Percentiles rank a stretch among this genome's conserved stretches.
phyloP scores from a whole-genome alignment of 2,113 vertebrate species.

The Arizona elegans region DNA sequence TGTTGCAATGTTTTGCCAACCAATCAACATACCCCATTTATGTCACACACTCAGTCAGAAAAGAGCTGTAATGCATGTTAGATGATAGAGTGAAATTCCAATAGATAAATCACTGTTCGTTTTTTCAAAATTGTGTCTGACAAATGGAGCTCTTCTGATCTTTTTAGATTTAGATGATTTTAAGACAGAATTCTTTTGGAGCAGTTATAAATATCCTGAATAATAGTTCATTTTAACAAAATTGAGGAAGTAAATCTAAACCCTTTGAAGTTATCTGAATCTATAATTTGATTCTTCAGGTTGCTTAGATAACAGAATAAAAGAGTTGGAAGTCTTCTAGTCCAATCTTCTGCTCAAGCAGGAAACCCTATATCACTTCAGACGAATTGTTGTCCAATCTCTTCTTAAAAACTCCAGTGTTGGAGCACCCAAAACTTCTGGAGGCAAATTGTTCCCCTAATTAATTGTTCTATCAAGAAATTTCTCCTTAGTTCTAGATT shows the following conservation, averaged over 20 bases:
- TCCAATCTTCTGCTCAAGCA: too few species aligned
- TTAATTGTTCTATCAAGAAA: too few species aligned
- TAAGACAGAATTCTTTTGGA: background rate
- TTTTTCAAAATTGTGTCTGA: background rate
- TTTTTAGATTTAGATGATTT: background rate
- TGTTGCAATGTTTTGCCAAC: background rate
- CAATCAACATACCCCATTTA: background rate
- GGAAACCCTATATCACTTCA: too few species aligned
- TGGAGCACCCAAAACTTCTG: too few species aligned
- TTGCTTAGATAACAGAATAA: background rate
- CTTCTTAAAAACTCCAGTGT: too few species aligned
- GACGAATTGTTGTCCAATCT: too few species aligned
- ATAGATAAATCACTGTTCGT: background rate
- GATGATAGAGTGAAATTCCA: background rate
- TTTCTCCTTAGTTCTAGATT: too few species aligned
- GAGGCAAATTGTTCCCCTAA: too few species aligned
- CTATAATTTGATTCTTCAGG: background rate
- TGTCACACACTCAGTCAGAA: background rate
- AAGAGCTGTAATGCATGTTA: background rate
- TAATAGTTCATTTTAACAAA: background rate
- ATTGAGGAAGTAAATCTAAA: background rate
- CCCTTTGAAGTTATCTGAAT: background rate
- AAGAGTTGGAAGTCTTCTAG: background rate
- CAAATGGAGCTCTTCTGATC: background rate
- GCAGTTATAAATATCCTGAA: background rate